Percentiles rank a stretch among this genome's conserved stretches.
These are phyloP conservation scores for Macrosiphum euphorbiae DNA, from an alignment of 2,888 invertebrate genomes.

Conservation along the genomic window DNA sequence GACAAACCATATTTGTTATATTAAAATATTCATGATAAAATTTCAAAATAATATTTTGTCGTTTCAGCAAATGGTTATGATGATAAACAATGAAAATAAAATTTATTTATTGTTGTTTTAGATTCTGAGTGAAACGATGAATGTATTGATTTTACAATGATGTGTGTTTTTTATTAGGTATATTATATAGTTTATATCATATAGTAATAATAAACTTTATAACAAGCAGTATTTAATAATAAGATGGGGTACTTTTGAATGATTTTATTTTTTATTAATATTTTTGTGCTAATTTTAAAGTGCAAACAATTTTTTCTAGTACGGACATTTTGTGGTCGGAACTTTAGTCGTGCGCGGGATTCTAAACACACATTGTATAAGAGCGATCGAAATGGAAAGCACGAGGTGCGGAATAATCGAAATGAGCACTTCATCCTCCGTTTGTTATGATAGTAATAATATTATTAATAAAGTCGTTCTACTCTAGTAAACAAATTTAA, in stretches of 20 bases:
- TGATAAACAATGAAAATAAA: neutral
- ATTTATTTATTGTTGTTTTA: neutral
- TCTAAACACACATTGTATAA: neutral
- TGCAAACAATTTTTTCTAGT: neutral
- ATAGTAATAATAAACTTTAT: neutral
- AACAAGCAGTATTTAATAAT: neutral
- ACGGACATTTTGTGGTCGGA: neutral
- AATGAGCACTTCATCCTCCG: neutral
- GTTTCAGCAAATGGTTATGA: neutral
- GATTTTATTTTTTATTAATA: neutral
- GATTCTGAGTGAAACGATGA: no score
- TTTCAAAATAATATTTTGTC: neutral
- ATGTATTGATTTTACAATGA: no score
- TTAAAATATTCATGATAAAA: neutral
- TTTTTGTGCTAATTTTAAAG: neutral
- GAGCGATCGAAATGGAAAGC: neutral
- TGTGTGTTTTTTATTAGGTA: no score
- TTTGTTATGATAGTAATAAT: neutral
- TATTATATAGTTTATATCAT: neutral
- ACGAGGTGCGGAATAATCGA: neutral
- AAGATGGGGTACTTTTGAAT: neutral
- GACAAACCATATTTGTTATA: neutral
- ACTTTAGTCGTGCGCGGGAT: neutral
- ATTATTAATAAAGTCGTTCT: slow-evolving; percentile 25
- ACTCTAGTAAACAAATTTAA: slow-evolving; percentile 38